Base-by-base conservation (phyloP, 2,113 vertebrate genomes). In the Oryzias javanicus region DNA sequence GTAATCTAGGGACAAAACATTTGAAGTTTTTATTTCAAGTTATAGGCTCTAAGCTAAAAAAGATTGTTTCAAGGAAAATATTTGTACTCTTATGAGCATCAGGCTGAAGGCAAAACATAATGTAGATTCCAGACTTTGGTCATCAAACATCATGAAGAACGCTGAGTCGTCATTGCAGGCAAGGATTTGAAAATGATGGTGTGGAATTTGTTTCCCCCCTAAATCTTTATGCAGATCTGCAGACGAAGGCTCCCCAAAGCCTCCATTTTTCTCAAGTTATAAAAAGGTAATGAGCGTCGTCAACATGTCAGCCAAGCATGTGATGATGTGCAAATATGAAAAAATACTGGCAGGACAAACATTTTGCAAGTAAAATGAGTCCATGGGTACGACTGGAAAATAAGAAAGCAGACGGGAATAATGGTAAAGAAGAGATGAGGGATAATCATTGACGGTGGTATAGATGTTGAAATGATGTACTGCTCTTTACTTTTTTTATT, bases 401-500 rank as follows among this genome's bases (percentile, higher is more conserved):
- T 47, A 45, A 48, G 16, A 18, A 56, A 19, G 27, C n/a, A 57
- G 40, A 62, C 47, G 62, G 50, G 61, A 49, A 60, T 6, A 45
- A 17, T 27, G 29, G 64, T 48, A 47, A 65, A 29, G 18, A 14
- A 4, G 49, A 22, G 49, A 20, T n/a, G 47, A 12, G 40, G 41
- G 16, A 4, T 56, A 64, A 55, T 42, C 35, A 54, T 50, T 12
- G 6, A 54, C 27, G 61, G 67, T 76, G 68, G 60, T 25, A 49
- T 60, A 60, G 54, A 67, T 53, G 71, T 63, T 77, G 49, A 80
- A 79, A 76, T 78, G 76, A 80, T 79, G 64, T 81, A 67, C 69
- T 55, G 64, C 63, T 68, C 81, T 82, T 83, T 86, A 84, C 35
- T 84, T 86, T 80, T 78, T 74, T 76, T 72, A 86, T 85, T 83